Evolutionary conservation across 2,888 invertebrate species (phyloP), one percentile per base, ranked within the genome.

Genomic region (Chydorus sphaericus): DNA sequence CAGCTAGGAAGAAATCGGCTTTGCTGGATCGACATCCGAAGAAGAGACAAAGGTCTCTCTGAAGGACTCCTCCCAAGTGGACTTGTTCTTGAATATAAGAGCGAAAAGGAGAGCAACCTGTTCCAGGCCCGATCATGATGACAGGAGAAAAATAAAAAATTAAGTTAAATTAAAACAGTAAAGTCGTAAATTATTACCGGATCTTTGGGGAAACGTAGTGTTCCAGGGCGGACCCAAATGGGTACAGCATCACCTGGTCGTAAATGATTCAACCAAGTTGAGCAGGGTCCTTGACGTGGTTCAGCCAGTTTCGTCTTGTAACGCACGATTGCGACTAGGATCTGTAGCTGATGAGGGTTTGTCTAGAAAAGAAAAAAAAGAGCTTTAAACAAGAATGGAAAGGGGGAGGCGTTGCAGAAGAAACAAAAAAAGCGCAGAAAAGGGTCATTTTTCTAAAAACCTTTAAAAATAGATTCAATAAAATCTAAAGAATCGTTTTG

Each of bases 91-190:
- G 78, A n/a, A 96, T 75, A 50, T 85, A 75, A 62, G 85, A 86
- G 60, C 94, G 76, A 70, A 98, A 96, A 0, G 97, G 94, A 0
- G 98, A 96, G 26, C 94, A 75, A 0, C 98, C 98, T 0, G 98
- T 98, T 20, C 98, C 98, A 14, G 94, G 90, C 0, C 96, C 97
- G 31, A 98, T 79, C 76, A 97, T 81, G 59, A 98, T 83, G 28
- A 86, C 73, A 0, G 92, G 89, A 1, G 66, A 72, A n/a, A n/a
- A n/a, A n/a, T n/a, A n/a, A n/a, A n/a, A n/a, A n/a, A n/a, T n/a
- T n/a, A n/a, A n/a, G n/a, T n/a, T n/a, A n/a, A n/a, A n/a, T n/a
- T n/a, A 18, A 29, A 50, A 29, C 6, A n/a, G 1, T 28, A n/a
- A n/a, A n/a, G n/a, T n/a, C n/a, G n/a, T n/a, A n/a, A n/a, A n/a